Evolutionary conservation across 2,888 invertebrate species (phyloP).

Genomic region (Cabera pusaria): DNA sequence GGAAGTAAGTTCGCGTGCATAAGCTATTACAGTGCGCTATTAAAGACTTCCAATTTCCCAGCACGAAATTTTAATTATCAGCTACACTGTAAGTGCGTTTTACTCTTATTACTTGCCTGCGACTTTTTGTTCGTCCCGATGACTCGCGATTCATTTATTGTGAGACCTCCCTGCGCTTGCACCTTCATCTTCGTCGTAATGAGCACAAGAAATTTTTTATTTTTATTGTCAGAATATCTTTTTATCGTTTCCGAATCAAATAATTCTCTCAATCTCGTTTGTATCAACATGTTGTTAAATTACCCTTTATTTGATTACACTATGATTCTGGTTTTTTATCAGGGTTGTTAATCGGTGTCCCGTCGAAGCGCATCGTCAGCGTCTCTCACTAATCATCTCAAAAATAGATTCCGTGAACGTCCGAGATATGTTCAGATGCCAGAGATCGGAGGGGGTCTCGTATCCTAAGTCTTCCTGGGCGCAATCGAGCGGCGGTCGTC

Average conservation of each 20-base stretch:
- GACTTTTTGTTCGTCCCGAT: constrained; percentile 50
- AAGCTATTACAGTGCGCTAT: constrained; percentile 62
- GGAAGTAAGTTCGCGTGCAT: constrained; percentile 62
- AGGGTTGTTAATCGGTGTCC: constrained; percentile 56
- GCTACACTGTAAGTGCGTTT: constrained; percentile 34
- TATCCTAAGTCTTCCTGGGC: constrained; percentile 60
- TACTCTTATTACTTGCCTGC: too few relatives aligned
- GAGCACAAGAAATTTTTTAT: constrained; percentile 27
- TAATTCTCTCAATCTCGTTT: constrained; percentile 26
- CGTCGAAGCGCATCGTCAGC: constrained; percentile 47
- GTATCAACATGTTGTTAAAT: constrained; percentile 28
- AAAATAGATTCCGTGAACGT: constrained; percentile 58
- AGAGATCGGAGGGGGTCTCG: constrained; percentile 68
- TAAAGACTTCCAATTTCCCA: constrained; percentile 66
- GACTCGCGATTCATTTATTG: constrained; percentile 62
- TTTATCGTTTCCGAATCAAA: constrained; percentile 24
- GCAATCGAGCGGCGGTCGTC: constrained; percentile 73
- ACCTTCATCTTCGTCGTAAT: constrained; percentile 46
- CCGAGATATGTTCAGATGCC: constrained; percentile 64
- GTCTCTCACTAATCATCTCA: constrained; percentile 66
- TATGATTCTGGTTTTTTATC: constrained; percentile 49
- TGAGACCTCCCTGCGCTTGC: constrained; percentile 44
- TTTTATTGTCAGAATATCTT: constrained; percentile 22
- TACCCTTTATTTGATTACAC: constrained; percentile 32
- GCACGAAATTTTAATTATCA: constrained; percentile 54